Evolutionary conservation across 2,888 invertebrate genomes (phyloP).

Genomic region (Brenthis ino): DNA sequence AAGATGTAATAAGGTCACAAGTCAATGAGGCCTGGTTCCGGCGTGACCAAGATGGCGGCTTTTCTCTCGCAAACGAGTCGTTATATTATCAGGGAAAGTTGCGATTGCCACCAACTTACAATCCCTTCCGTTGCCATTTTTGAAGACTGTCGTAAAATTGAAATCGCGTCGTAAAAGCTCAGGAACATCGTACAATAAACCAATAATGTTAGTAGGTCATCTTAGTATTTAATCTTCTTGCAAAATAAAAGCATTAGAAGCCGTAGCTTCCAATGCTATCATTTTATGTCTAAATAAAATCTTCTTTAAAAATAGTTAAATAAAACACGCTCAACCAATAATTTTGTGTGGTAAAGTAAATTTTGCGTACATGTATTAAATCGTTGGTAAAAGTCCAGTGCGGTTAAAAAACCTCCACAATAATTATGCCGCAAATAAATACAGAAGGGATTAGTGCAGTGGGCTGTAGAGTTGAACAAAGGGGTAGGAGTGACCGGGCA

Average conservation of each 20-base stretch:
- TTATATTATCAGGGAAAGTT: constrained; percentile 34
- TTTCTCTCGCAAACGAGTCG: constrained; percentile 27
- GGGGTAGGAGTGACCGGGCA: constrained; percentile 48
- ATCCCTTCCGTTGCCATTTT: constrained; percentile 34
- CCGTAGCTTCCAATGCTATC: too few relatives aligned
- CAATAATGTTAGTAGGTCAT: neutral
- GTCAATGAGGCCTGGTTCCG: constrained; percentile 31
- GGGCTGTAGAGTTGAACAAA: constrained; percentile 48
- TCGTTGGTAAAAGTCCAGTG: constrained; percentile 17
- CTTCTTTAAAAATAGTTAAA: too few relatives aligned
- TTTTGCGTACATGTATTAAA: constrained; percentile 14
- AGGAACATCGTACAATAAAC: neutral
- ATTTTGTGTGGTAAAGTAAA: constrained; percentile 20
- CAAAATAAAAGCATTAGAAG: too few relatives aligned
- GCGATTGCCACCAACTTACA: constrained; percentile 33
- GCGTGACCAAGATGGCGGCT: constrained; percentile 26
- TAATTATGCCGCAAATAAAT: constrained; percentile 36
- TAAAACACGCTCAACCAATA: neutral
- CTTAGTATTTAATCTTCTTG: too few relatives aligned
- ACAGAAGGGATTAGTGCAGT: constrained; percentile 39
- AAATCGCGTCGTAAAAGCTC: constrained; percentile 33
- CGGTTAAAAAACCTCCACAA: constrained; percentile 28
- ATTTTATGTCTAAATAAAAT: too few relatives aligned
- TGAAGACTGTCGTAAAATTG: constrained; percentile 37
- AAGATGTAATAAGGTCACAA: constrained; percentile 18